A percentile compares a stretch with the other conserved stretches of the same genome.
Evolutionary conservation across 1,140 invertebrate species (phyloP).

Genomic region (Brachystomella parvula): DNA sequence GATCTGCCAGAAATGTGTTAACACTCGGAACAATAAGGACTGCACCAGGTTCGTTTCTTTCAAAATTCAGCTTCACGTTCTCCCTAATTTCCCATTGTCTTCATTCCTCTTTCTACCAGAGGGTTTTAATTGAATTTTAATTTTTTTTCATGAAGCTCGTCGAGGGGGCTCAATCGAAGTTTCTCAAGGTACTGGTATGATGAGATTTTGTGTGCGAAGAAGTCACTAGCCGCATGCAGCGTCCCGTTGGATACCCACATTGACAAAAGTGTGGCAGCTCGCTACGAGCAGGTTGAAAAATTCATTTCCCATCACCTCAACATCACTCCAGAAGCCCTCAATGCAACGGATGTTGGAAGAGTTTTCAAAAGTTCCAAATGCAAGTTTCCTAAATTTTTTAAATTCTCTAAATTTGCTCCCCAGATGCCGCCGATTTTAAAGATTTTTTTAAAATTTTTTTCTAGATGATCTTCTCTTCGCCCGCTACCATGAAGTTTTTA

Average conservation of each 20-base stretch:
- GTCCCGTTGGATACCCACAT: conserved; percentile 1
- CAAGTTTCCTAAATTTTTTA: background rate
- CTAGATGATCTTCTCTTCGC: conserved; percentile 2
- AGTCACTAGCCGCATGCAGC: background rate
- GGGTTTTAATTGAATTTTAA: background rate
- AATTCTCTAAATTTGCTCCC: background rate
- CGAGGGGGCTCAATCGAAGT: background rate
- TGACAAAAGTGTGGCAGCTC: background rate
- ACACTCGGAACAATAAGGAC: too few species aligned
- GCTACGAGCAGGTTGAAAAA: background rate
- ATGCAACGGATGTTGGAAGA: background rate
- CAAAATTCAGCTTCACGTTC: too few species aligned
- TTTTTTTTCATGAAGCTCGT: background rate
- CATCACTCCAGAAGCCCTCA: background rate
- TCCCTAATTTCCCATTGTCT: background rate
- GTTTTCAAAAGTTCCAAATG: background rate
- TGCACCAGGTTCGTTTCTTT: too few species aligned
- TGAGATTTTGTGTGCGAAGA: background rate
- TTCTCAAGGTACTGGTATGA: background rate
- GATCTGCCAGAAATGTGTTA: too few species aligned
- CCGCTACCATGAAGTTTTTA: conserved; percentile 1
- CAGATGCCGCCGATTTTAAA: background rate
- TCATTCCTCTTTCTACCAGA: background rate
- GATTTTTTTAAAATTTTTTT: background rate
- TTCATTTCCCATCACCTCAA: background rate